Conservation (phyloP, 2,888 invertebrate species). For the Balanococcus diminutus region DNA sequence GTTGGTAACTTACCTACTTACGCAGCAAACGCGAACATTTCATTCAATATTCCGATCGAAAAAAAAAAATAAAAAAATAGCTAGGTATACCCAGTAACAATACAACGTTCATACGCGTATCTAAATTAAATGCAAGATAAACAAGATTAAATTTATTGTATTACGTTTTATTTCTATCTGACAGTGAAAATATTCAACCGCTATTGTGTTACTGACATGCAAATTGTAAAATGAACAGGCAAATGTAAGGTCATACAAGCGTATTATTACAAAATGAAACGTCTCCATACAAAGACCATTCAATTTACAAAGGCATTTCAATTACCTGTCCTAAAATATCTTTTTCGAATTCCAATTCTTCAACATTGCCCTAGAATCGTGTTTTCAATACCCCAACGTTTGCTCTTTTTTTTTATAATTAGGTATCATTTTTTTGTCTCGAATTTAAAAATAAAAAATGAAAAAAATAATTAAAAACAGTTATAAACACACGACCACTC, state of each 20-base stretch:
- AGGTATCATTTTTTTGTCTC: neutral
- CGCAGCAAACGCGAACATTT: neutral
- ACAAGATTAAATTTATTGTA: slow-evolving; percentile 54
- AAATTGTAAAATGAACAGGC: slow-evolving; percentile 17
- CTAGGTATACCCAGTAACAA: neutral
- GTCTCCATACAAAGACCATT: slow-evolving; percentile 40
- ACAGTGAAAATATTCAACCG: slow-evolving; percentile 37
- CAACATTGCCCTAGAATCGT: neutral
- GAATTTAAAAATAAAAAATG: no score
- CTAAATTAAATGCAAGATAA: slow-evolving; percentile 52
- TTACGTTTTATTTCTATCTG: slow-evolving; percentile 46
- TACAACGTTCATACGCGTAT: slow-evolving; percentile 14
- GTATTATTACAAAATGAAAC: slow-evolving; percentile 48
- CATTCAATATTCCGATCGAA: slow-evolving; percentile 4
- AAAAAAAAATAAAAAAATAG: slow-evolving; percentile 12
- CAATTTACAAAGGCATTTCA: slow-evolving; percentile 51
- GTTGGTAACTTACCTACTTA: neutral
- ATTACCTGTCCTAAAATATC: slow-evolving; percentile 51
- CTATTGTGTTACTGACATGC: slow-evolving; percentile 52
- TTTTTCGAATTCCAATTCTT: slow-evolving; percentile 3
- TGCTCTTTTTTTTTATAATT: neutral
- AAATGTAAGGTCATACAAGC: slow-evolving; percentile 50
- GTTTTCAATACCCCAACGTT: neutral
- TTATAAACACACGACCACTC: neutral
- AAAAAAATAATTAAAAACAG: no score